Evolutionary conservation across 37 sponge, comb jelly and placozoan species (phyloP).

Genomic region (Amphimedon queenslandica): DNA sequence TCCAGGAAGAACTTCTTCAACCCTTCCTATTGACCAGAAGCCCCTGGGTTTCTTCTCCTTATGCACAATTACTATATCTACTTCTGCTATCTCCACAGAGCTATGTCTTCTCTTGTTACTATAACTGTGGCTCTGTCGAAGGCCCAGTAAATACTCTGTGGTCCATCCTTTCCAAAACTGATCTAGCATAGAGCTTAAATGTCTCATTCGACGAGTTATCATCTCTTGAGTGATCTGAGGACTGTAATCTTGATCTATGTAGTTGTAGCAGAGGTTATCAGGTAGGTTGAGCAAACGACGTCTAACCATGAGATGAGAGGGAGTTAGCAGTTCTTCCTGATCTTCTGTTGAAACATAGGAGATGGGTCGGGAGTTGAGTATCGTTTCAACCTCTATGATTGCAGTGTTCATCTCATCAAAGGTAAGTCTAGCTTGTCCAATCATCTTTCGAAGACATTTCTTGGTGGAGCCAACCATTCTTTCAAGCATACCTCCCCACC

Average conservation of each 20-base stretch:
- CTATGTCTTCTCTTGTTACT: background rate
- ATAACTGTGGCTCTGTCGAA: constrained; percentile 17
- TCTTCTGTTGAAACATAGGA: constrained; percentile 28
- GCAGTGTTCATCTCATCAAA: constrained; percentile 22
- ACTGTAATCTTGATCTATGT: constrained; percentile 9
- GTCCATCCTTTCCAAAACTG: constrained; percentile 28
- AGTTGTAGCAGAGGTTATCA: too few relatives aligned
- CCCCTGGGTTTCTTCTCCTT: constrained; percentile 21
- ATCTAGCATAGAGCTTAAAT: background rate
- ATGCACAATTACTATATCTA: constrained; percentile 10
- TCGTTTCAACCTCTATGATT: constrained; percentile 20
- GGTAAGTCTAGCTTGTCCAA: constrained; percentile 7
- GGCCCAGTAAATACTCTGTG: constrained; percentile 25
- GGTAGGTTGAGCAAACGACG: constrained; percentile 21
- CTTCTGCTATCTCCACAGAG: background rate
- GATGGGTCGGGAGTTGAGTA: constrained; percentile 30
- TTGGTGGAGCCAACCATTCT: constrained; percentile 26
- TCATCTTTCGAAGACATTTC: constrained; percentile 16
- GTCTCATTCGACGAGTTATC: constrained; percentile 4
- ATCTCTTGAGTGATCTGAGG: too few relatives aligned
- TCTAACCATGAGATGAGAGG: constrained; percentile 27
- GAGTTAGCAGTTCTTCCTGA: constrained; percentile 19
- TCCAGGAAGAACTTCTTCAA: constrained; percentile 1
- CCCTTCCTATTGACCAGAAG: too few relatives aligned
- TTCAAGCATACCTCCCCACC: too few relatives aligned